phyloP scores from a whole-genome alignment of 2,797 vertebrate species.

The Amblyraja radiata region DNA sequence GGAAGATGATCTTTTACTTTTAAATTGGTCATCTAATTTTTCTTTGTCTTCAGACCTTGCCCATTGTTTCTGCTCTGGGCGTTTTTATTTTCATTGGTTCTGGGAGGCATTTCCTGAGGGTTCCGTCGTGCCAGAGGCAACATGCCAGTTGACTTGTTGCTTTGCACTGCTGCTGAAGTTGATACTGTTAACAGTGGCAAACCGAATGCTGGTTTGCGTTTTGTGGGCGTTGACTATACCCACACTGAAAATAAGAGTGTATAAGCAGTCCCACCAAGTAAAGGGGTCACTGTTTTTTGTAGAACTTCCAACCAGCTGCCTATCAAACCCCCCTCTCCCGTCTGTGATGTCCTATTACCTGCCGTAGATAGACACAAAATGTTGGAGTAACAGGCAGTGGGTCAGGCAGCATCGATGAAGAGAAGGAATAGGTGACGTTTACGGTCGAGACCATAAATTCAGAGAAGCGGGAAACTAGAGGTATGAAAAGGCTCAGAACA shows the following conservation, averaged over 20 bases:
- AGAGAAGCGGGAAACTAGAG: too few species aligned
- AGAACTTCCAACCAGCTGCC: too few species aligned
- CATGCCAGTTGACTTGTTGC: not conserved
- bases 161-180: not conserved
- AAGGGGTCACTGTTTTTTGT: not conserved
- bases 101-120: not conserved
- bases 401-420: too few species aligned
- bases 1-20: not conserved
- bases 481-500: too few species aligned
- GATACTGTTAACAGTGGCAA: not conserved
- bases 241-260: not conserved
- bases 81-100: not conserved
- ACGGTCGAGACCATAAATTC: too few species aligned
- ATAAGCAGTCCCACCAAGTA: too few species aligned
- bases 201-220: not conserved
- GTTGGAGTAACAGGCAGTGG: too few species aligned
- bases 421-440: too few species aligned
- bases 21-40: constrained; percentile 1
- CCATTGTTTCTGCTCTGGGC: not conserved
- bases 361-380: too few species aligned
- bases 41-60: not conserved
- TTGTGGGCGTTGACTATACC: not conserved
- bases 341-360: too few species aligned
- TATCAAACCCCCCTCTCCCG: too few species aligned
- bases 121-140: not conserved